Conservation (phyloP, 2,113 vertebrate genomes). For the Saimiri boliviensis region DNA sequence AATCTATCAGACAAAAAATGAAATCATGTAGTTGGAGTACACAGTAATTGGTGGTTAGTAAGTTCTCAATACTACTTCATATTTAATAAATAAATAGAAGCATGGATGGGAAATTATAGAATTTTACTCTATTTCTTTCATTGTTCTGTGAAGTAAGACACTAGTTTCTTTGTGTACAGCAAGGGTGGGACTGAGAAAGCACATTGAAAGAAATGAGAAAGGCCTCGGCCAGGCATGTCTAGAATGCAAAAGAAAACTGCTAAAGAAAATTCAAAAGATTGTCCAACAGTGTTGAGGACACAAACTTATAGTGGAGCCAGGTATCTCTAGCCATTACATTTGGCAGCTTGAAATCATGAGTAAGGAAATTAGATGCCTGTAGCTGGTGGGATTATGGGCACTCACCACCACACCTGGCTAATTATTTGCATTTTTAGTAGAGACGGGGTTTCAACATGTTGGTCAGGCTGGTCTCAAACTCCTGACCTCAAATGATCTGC, state of each 20-base stretch:
- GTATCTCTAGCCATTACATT: neutral
- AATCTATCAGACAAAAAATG: neutral
- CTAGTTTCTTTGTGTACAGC: neutral
- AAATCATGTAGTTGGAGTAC: neutral
- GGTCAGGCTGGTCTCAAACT: too few species aligned
- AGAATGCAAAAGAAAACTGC: neutral
- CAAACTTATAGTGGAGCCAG: neutral
- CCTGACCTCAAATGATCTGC: too few species aligned
- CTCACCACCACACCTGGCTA: too few species aligned
- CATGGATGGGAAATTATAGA: neutral
- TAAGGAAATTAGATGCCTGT: neutral
- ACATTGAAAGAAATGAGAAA: neutral
- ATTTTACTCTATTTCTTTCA: neutral
- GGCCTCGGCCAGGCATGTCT: too few species aligned
- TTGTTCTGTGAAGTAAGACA: neutral
- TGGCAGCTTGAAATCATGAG: neutral
- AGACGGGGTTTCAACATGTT: too few species aligned
- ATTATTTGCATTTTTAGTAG: too few species aligned
- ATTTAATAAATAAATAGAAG: neutral
- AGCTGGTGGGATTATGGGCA: too few species aligned
- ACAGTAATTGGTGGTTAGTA: neutral
- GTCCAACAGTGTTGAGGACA: neutral
- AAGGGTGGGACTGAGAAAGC: neutral
- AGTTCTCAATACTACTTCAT: neutral
- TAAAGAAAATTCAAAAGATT: neutral